phyloP scores from a whole-genome alignment of 2,113 vertebrate genomes.

The Dasyurus viverrinus region DNA sequence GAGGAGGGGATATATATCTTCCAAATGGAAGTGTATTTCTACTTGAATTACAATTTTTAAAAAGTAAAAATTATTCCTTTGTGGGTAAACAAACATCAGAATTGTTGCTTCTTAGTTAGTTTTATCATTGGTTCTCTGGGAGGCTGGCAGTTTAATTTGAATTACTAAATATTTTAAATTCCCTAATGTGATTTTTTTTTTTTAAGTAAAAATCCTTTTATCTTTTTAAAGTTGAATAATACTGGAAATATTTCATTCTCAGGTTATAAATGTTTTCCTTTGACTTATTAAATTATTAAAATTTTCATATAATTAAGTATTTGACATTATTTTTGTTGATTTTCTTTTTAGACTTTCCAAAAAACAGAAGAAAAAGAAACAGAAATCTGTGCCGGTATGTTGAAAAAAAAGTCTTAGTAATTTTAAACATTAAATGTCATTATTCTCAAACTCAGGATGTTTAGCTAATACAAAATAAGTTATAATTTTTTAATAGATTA shows the following conservation, averaged over 20 bases:
- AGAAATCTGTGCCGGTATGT: slow-evolving; percentile 85
- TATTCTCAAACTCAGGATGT: background rate
- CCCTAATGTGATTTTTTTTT: slow-evolving; percentile 15
- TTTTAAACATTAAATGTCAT: background rate
- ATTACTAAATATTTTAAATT: background rate
- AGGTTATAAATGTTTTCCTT: slow-evolving; percentile 14
- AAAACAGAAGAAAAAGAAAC: slow-evolving; percentile 94
- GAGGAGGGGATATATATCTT: background rate
- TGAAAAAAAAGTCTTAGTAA: slow-evolving; percentile 13
- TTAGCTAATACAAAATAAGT: background rate
- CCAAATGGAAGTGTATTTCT: background rate
- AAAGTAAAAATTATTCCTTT: background rate
- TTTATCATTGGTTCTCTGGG: slow-evolving; percentile 21
- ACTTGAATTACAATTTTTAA: slow-evolving; percentile 1
- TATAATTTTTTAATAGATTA: background rate
- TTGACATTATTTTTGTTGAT: slow-evolving; percentile 59
- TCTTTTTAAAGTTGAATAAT: slow-evolving; percentile 48
- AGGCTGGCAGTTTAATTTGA: slow-evolving; percentile 1
- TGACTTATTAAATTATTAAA: background rate
- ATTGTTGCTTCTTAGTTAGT: background rate
- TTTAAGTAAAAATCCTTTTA: slow-evolving; percentile 8
- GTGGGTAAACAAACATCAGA: slow-evolving; percentile 8
- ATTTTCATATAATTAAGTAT: slow-evolving; percentile 27
- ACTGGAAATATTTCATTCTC: slow-evolving; percentile 16
- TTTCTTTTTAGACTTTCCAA: slow-evolving; percentile 88